Evolutionary conservation across 2,113 vertebrate species (phyloP).

Genomic region (Cephalopholis sonnerati): DNA sequence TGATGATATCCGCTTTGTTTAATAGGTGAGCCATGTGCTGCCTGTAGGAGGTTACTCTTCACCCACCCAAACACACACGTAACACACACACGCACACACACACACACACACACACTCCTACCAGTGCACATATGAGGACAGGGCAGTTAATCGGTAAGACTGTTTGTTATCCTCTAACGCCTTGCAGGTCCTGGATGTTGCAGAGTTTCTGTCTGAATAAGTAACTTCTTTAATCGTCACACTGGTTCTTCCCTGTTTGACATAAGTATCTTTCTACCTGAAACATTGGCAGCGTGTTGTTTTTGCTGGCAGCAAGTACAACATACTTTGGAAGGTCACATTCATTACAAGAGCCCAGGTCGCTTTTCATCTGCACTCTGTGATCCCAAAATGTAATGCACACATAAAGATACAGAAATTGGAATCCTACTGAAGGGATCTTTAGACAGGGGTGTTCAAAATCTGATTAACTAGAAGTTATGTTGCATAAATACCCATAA

Average conservation of each 20-base stretch:
- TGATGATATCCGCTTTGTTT: slow-evolving; percentile 46
- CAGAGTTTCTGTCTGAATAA: slow-evolving; percentile 33
- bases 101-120: background rate
- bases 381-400: background rate
- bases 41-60: slow-evolving; percentile 60
- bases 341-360: slow-evolving; percentile 10
- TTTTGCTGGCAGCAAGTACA: background rate
- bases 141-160: slow-evolving; percentile 57
- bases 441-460: background rate
- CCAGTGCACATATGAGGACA: background rate
- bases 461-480: background rate
- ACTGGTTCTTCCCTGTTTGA: background rate
- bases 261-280: background rate
- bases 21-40: slow-evolving; percentile 54
- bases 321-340: background rate
- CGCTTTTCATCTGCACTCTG: slow-evolving; percentile 4
- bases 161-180: slow-evolving; percentile 54
- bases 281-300: background rate
- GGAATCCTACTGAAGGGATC: background rate
- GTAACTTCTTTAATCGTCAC: slow-evolving; percentile 46
- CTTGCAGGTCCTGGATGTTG: background rate
- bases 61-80: slow-evolving; percentile 37
- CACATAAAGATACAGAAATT: background rate
- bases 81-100: slow-evolving; percentile 10
- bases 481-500: background rate